Percentiles rank a stretch among this genome's conserved stretches.
Conservation (phyloP, 1,140 invertebrate species). For the Camponotus floridanus region DNA sequence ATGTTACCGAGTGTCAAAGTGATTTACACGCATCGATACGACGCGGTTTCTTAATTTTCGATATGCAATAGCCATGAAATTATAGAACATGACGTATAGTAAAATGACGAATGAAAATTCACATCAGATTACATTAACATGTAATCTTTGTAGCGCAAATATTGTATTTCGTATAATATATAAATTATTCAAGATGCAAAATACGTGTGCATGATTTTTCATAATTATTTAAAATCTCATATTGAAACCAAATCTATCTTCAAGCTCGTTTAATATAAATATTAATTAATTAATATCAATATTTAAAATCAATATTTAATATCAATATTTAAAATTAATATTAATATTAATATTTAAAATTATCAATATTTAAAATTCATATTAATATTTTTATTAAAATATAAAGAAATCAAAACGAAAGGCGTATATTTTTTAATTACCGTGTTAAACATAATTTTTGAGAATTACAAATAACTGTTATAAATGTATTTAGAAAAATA, state of each 20-base stretch:
- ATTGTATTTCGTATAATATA: neutral
- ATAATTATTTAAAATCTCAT: neutral
- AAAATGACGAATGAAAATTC: slow-evolving; percentile 15
- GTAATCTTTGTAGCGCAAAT: neutral
- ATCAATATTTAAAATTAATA: too few species aligned
- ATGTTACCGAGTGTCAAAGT: slow-evolving; percentile 38
- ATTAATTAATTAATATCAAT: too few species aligned
- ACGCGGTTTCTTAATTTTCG: slow-evolving; percentile 30
- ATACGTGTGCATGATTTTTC: neutral
- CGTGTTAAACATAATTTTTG: neutral
- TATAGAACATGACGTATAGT: neutral
- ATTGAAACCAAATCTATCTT: neutral
- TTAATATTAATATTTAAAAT: too few species aligned
- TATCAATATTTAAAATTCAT: neutral
- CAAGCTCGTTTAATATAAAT: neutral
- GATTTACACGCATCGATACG: slow-evolving; percentile 58
- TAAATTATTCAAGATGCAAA: neutral
- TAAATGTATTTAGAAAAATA: neutral
- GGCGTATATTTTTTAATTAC: neutral
- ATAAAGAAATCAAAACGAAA: slow-evolving; percentile 14
- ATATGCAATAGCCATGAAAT: slow-evolving; percentile 7
- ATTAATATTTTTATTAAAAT: slow-evolving; percentile 27
- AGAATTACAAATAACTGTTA: neutral
- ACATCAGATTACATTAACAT: neutral
- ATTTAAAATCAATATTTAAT: too few species aligned